Base-by-base conservation (phyloP, 2,888 invertebrate species). In the Saturnia pavonia region DNA sequence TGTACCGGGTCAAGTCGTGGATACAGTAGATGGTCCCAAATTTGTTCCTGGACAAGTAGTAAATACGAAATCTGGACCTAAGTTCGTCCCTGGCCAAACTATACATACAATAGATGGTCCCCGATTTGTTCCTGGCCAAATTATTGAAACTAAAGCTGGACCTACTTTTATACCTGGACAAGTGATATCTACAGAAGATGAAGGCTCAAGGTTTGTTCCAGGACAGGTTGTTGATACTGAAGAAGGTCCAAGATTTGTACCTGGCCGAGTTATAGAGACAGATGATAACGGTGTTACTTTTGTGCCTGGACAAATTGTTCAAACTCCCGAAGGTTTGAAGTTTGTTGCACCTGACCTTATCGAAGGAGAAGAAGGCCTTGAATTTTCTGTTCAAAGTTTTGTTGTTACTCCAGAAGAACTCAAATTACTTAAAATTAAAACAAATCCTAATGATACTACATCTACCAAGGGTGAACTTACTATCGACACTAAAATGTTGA, bases 31-130 rank as follows among this genome's bases (percentile, higher is more conserved):
- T 77, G 95, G 96, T 34, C 95, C 96, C 0, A 96, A 96, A 84
- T 97, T 97, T 84, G 96, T 97, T 22, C 96, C 97, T 4, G 97
- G 97, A 2, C 96, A 97, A 90, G 96, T 97, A 78, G 96, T 97
- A 0, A 96, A 96, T 79, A 96, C 96, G 0, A 94, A 95, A 80
- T 94, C 93, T 67, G 96, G 96, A 11, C 94, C 95, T 0, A 96
- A 96, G 81, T 96, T 96, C 80, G 94, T 94, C 14, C 94, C 97
- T 1, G 97, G 97, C 11, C 96, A 97, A 89, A 96, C 96, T 0
- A 94, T 96, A 74, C 95, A 96, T 72, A 96, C 96, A 0, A 95
- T 95, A 69, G 96, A 96, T 74, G 97, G 96, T 0, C 95, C 96
- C 25, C 95, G 96, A 74, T 97, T 97, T 80, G 96, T 96, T n/a